Base-by-base conservation (phyloP, 2,888 invertebrate species). In the Rhingia campestris region DNA sequence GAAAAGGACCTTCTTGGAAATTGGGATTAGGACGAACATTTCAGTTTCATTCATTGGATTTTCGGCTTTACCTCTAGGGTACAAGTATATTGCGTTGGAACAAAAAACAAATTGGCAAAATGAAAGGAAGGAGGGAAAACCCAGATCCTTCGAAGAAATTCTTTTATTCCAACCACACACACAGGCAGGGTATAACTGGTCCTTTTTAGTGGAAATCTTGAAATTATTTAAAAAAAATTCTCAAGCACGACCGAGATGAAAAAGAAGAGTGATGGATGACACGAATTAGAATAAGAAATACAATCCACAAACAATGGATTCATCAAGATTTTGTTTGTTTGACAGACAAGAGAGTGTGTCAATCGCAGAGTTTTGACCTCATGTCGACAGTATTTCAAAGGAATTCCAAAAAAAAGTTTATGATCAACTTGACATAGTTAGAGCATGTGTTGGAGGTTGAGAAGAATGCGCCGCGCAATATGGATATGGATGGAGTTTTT, bases 101-200 rank as follows among this genome's bases (percentile, higher is more conserved):
- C 43, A 7, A 54, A 14, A 14, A 1, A 49, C 43, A 41, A 47
- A 45, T 14, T 56, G 9, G 33, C 45, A 22, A 22, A 70, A 32
- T 30, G 12, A 58, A 53, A 43, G 49, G 51, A 67, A 32, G 6
- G 35, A 41, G n/a, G 58, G 43, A 59, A 75, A 64, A 39, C 49
- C 58, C 69, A 56, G 33, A 75, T 41, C 32, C 56, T 80, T 70
- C 70, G 33, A 6, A 9, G 75, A 69, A 22, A 75, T 51, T 69
- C 56, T 56, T 39, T 64, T 4, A 43, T 54, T 43, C 45, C 43
- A 49, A 56, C 67, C 80, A 51, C 69, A 56, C 69, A 56, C 61
- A 32, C 49, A 41, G 6, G 14, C 51, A 43, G 14, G 54, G 54
- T n/a, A 61, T 67, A 66, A 72, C 47, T 73, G 41, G 10, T 63